phyloP scores from a whole-genome alignment of 1,140 invertebrate species.

The Drosophila malerkotliana region DNA sequence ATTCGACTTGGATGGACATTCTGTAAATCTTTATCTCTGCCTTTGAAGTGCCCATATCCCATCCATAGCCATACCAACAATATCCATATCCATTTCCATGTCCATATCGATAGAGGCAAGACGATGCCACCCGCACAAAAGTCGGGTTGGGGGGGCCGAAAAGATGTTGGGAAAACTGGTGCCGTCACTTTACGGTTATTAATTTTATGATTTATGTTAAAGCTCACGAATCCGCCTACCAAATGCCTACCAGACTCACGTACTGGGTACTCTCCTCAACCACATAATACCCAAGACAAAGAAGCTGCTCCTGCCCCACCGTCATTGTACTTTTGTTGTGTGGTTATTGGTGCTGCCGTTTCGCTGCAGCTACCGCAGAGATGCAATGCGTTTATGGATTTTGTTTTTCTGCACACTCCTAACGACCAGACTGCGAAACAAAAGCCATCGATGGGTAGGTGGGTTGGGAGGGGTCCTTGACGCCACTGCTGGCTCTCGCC shows the following conservation, averaged over 20 bases:
- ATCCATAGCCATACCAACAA: background rate
- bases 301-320: constrained; percentile 11
- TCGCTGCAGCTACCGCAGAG: constrained; percentile 55
- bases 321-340: constrained; percentile 32
- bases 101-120: constrained; percentile 1
- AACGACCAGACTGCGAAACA: constrained; percentile 47
- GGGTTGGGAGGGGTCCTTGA: constrained; percentile 37
- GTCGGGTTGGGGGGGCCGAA: constrained; percentile 12
- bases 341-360: constrained; percentile 49
- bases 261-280: background rate
- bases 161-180: constrained; percentile 71
- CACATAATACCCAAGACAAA: constrained; percentile 32
- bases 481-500: constrained; percentile 32
- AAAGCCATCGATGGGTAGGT: constrained; percentile 52
- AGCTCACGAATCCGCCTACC: constrained; percentile 69
- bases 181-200: constrained; percentile 83
- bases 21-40: constrained; percentile 51
- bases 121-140: constrained; percentile 64
- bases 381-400: constrained; percentile 72
- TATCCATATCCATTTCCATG: background rate
- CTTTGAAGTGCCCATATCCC: constrained; percentile 63
- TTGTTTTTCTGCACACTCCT: constrained; percentile 64
- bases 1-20: constrained; percentile 30
- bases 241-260: constrained; percentile 20
- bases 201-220: constrained; percentile 83